Evolutionary conservation across 2,888 invertebrate species (phyloP).

Genomic region (Eledona agricola): DNA sequence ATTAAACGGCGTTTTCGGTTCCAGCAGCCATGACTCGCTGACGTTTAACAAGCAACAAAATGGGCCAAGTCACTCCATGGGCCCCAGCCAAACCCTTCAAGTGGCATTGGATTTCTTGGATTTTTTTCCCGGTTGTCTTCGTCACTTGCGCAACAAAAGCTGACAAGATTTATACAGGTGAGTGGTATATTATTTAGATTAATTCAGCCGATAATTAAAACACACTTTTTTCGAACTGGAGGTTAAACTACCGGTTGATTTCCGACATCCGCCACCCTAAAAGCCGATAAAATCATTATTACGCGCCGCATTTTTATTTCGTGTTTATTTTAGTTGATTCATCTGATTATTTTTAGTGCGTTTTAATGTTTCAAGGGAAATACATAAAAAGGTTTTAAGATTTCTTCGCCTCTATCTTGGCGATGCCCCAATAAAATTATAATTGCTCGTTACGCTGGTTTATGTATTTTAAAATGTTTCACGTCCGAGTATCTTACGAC

Average conservation of each 20-base stretch:
- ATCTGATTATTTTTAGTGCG: constrained; percentile 30
- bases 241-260: constrained; percentile 14
- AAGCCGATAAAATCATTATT: too few species aligned
- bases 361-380: constrained; percentile 29
- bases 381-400: constrained; percentile 27
- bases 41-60: neutral
- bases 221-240: constrained; percentile 16
- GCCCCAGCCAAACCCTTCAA: constrained; percentile 16
- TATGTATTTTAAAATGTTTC: constrained; percentile 36
- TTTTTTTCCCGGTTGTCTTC: constrained; percentile 20
- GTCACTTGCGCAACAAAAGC: constrained; percentile 24
- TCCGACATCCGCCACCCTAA: too few species aligned
- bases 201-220: constrained; percentile 30
- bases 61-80: constrained; percentile 1
- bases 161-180: constrained; percentile 29
- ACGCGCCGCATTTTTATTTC: constrained; percentile 28
- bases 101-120: constrained; percentile 7
- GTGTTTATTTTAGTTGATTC: constrained; percentile 28
- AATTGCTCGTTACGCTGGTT: constrained; percentile 31
- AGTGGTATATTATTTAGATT: constrained; percentile 32
- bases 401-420: constrained; percentile 14
- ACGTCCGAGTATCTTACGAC: constrained; percentile 24
- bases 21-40: constrained; percentile 3
- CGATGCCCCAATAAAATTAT: constrained; percentile 30
- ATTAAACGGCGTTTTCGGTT: neutral